A percentile compares a stretch with the other conserved stretches of the same genome.
These are phyloP conservation scores for Linurgus olivaceus DNA, from an alignment of 2,797 vertebrate genomes.

Conservation along the genomic window DNA sequence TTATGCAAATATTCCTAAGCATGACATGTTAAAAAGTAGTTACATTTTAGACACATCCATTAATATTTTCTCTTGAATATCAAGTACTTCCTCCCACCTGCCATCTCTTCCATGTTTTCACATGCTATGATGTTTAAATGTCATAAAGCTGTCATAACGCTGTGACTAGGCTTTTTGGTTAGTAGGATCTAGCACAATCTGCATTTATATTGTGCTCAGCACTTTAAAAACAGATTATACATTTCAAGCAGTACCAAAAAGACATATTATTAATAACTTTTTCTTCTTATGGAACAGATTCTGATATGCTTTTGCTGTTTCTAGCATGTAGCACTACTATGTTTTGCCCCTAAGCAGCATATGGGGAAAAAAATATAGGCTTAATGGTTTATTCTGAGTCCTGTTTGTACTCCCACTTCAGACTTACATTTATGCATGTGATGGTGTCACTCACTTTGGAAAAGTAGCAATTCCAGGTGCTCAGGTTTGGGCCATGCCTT, in stretches of 20 bases:
- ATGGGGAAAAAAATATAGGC: neutral
- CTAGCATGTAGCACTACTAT: neutral
- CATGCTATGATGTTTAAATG: constrained; percentile 39
- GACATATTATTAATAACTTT: neutral
- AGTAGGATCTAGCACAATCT: neutral
- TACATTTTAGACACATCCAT: constrained; percentile 46
- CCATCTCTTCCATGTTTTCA: constrained; percentile 40
- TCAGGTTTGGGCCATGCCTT: neutral
- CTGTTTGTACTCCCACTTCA: neutral
- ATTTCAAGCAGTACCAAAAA: neutral
- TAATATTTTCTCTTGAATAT: constrained; percentile 54
- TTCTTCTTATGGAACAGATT: neutral
- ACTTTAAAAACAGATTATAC: neutral
- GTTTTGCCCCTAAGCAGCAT: neutral
- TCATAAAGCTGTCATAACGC: constrained; percentile 54
- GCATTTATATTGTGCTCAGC: neutral
- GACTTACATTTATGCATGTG: neutral
- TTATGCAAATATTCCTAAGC: constrained; percentile 51
- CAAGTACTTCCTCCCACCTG: constrained; percentile 29
- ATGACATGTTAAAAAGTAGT: constrained; percentile 16
- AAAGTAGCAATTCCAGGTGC: neutral
- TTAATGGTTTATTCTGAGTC: neutral
- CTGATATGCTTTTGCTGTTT: neutral
- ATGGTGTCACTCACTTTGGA: neutral
- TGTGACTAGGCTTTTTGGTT: constrained; percentile 51